phyloP scores from a whole-genome alignment of 2,888 invertebrate genomes.

The Bimastos eiseni region DNA sequence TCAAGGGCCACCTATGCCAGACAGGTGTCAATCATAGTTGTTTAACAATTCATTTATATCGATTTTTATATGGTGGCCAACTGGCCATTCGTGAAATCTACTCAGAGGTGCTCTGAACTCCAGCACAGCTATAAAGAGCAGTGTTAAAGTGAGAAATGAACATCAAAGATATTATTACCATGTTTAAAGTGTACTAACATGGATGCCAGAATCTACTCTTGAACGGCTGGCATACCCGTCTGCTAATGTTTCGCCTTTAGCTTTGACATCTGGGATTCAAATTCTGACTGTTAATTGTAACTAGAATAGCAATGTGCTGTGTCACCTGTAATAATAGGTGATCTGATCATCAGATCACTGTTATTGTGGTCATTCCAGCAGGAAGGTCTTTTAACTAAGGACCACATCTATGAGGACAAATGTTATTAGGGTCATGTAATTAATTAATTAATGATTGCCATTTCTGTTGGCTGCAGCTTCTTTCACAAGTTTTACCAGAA shows the following conservation, averaged over 20 bases:
- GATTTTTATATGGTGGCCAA: too few species aligned
- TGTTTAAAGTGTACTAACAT: not conserved
- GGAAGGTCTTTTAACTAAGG: not conserved
- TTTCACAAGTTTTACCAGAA: not conserved
- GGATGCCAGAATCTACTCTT: not conserved
- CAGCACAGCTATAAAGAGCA: too few species aligned
- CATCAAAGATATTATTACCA: too few species aligned
- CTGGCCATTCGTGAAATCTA: too few species aligned
- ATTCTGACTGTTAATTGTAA: not conserved
- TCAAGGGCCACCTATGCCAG: conserved; percentile 13
- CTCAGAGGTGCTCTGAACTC: too few species aligned
- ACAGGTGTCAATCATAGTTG: conserved; percentile 15
- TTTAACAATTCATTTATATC: too few species aligned
- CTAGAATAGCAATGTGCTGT: not conserved
- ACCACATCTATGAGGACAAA: not conserved
- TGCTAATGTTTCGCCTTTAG: not conserved
- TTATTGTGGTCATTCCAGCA: not conserved
- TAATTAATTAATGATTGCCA: too few species aligned
- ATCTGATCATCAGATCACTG: not conserved
- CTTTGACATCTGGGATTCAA: not conserved
- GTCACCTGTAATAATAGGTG: not conserved
- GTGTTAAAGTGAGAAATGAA: too few species aligned
- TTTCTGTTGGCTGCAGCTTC: too few species aligned
- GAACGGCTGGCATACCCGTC: not conserved
- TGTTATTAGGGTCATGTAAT: too few species aligned